Conservation (phyloP, 2,797 vertebrate species). For the Gastrophryne carolinensis region DNA sequence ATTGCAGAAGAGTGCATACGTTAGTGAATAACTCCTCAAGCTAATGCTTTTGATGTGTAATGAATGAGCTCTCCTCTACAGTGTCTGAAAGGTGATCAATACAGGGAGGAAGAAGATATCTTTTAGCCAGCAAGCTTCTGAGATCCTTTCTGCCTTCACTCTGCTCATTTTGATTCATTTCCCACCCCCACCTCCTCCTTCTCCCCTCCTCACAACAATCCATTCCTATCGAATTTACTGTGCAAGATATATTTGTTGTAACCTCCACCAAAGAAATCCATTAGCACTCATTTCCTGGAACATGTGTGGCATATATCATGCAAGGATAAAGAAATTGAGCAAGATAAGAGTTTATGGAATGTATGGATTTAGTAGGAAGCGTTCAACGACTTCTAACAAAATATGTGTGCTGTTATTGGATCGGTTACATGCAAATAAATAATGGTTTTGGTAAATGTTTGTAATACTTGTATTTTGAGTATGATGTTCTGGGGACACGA, state of each 20-base stretch:
- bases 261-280: conserved; percentile 42
- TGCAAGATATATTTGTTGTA: conserved; percentile 49
- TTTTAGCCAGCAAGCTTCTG: conserved; percentile 43
- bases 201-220: conserved; percentile 23
- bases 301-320: conserved; percentile 18
- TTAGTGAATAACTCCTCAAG: background rate
- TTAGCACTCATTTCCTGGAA: conserved; percentile 55
- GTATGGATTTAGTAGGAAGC: background rate
- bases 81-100: conserved; percentile 54
- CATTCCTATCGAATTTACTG: conserved; percentile 45
- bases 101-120: conserved; percentile 51
- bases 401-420: no score
- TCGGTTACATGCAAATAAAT: no score
- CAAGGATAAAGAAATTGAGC: background rate
- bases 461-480: no score
- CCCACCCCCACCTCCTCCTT: background rate
- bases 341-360: background rate
- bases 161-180: conserved; percentile 18
- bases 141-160: background rate
- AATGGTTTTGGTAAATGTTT: background rate
- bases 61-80: conserved; percentile 8
- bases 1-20: background rate
- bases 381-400: no score
- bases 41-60: conserved; percentile 12
- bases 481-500: no score